These are phyloP conservation scores for Paradoxurus hermaphroditus DNA, from an alignment of 2,113 vertebrate species.

Conservation along the genomic window DNA sequence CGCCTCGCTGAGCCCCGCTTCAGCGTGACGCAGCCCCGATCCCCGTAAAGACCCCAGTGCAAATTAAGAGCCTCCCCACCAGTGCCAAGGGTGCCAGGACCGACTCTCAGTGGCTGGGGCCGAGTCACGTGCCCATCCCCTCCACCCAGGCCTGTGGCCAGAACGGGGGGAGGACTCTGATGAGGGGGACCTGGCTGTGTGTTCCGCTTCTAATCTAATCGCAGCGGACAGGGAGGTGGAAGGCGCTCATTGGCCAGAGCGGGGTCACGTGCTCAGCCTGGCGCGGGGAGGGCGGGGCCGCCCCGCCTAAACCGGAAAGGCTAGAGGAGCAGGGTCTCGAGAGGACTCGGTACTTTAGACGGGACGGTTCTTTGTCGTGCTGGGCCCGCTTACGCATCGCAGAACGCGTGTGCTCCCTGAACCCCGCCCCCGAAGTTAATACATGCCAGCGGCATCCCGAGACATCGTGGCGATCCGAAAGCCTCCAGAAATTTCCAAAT, in stretches of 20 bases:
- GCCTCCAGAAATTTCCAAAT: neutral
- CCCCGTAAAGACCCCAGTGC: neutral
- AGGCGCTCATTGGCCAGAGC: neutral
- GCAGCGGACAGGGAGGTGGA: neutral
- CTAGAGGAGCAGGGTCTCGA: rapidly evolving
- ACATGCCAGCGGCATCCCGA: neutral
- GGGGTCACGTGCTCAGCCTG: neutral
- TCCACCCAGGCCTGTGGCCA: neutral
- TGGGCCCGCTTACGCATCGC: neutral
- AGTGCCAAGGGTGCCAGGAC: neutral
- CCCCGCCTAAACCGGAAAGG: neutral
- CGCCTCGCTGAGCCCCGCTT: neutral
- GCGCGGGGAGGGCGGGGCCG: rapidly evolving
- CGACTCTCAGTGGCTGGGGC: neutral
- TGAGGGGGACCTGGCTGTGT: neutral
- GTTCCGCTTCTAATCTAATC: neutral
- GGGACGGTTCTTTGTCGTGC: neutral
- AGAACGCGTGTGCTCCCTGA: neutral
- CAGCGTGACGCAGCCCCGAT: neutral
- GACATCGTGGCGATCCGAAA: neutral
- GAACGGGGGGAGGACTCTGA: neutral
- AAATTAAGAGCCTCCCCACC: neutral
- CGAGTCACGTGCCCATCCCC: neutral
- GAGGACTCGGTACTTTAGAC: neutral
- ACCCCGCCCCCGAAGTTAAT: neutral